Percentiles rank a stretch among this genome's conserved stretches.
These are phyloP conservation scores for Platerodrilus igneus DNA, from an alignment of 2,888 invertebrate species.

Conservation along the genomic window DNA sequence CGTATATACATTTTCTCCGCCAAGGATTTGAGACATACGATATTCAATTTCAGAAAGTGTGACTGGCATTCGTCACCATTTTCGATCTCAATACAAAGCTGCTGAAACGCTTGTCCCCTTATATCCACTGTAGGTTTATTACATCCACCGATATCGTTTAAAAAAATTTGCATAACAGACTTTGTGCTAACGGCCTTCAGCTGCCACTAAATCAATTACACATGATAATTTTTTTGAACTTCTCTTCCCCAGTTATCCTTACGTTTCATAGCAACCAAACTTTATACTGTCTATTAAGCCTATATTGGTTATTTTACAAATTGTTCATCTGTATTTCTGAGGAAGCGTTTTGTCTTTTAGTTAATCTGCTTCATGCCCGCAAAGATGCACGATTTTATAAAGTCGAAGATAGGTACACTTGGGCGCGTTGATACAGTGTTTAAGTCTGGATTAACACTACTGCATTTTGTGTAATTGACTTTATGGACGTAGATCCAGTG, in stretches of 20 bases:
- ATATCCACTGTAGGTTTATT: background rate
- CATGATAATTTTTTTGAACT: slow-evolving; percentile 2
- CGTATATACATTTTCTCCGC: slow-evolving; percentile 2
- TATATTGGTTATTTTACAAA: slow-evolving; percentile 2
- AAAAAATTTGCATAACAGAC: slow-evolving; percentile 2
- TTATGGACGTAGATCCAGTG: slow-evolving; percentile 4
- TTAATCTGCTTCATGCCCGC: slow-evolving; percentile 3
- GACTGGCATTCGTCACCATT: slow-evolving; percentile 2
- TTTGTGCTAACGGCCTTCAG: slow-evolving; percentile 5
- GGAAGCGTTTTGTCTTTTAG: slow-evolving; percentile 3
- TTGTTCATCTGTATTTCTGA: slow-evolving; percentile 4
- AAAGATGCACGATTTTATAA: slow-evolving; percentile 6
- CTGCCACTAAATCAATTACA: slow-evolving; percentile 5
- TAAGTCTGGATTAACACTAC: slow-evolving; percentile 2
- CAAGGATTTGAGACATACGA: slow-evolving; percentile 8
- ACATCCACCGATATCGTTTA: background rate
- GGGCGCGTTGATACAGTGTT: slow-evolving; percentile 5
- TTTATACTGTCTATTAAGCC: slow-evolving; percentile 3
- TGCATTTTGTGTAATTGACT: slow-evolving; percentile 6
- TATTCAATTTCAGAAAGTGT: slow-evolving; percentile 5
- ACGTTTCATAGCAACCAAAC: slow-evolving; percentile 3
- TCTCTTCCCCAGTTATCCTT: slow-evolving; percentile 5
- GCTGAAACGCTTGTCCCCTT: background rate
- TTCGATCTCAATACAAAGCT: slow-evolving; percentile 6
- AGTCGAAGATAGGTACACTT: slow-evolving; percentile 1